Evolutionary conservation across 2,888 invertebrate genomes (phyloP), one percentile per base, ranked within the genome.

Genomic region (Acrobasis suavella): DNA sequence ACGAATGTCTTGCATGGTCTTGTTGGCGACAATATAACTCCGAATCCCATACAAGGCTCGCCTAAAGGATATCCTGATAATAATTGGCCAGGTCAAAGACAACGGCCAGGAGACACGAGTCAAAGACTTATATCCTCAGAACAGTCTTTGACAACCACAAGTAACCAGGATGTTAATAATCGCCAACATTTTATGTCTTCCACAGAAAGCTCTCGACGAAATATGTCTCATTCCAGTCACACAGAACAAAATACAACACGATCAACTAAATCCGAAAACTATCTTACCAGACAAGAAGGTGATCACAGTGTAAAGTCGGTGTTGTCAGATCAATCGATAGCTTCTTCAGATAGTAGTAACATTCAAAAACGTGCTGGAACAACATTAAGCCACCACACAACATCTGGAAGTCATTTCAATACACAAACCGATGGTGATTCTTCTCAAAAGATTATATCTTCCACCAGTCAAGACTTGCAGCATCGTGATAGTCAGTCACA

Each of bases 1-100:
- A 96, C 96, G 0, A 95, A 95, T 64, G 93, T 96, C 62, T 64
- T 66, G 50, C 38, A 46, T 1, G 59, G 37, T 38, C 68, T 69
- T 58, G 78, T 76, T 54, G 78, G 76, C 39, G 77, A 83, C 58
- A 70, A 70, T 12, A 76, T 71, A 56, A 76, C 69, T 64, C 62
- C 68, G 9, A 62, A 66, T 37, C 62, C 65, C 42, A 56, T 14
- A 22, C 56, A 42, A 56, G 12, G 42, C 42, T 12, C 70, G 58
- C 52, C 63, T n/a, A 70, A 66, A 46, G 69, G 71, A 68, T 72
- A 71, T n/a, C 64, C 68, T 51, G 75, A 75, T 51, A 73, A 76
- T 49, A 72, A 69, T 39, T 63, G 68, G 16, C 68, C 65, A n/a
- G 76, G 74, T n/a, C 60, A 65, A 12, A 65, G 65, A 38, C 73